Evolutionary conservation across 2,888 invertebrate species (phyloP).

Genomic region (Thecophora atra): DNA sequence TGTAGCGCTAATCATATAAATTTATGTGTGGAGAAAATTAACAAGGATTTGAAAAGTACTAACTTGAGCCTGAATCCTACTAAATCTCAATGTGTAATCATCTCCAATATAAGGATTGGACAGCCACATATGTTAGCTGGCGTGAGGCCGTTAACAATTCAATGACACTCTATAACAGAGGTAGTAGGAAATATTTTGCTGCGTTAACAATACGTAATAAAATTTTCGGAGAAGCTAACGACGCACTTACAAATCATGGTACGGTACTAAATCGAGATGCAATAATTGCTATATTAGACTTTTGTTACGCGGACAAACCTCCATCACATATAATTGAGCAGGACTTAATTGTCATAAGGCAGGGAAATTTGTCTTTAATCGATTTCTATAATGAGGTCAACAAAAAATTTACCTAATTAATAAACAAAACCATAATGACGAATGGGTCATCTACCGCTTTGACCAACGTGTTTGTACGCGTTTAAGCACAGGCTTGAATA

Average conservation of each 20-base stretch:
- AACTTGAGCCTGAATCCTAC: no score
- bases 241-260: slow-evolving; percentile 33
- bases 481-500: slow-evolving; percentile 13
- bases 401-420: not conserved
- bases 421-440: slow-evolving; percentile 16
- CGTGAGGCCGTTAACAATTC: slow-evolving; percentile 35
- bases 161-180: slow-evolving; percentile 24
- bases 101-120: no score
- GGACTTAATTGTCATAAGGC: slow-evolving; percentile 36
- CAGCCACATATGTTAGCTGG: slow-evolving; percentile 40
- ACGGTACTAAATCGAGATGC: slow-evolving; percentile 40
- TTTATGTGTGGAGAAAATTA: no score
- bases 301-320: slow-evolving; percentile 39
- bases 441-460: not conserved
- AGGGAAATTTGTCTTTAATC: slow-evolving; percentile 30
- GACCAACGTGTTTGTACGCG: not conserved
- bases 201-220: slow-evolving; percentile 38
- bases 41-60: no score
- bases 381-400: slow-evolving; percentile 7
- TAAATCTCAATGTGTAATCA: no score
- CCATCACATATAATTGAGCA: slow-evolving; percentile 38
- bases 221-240: slow-evolving; percentile 16
- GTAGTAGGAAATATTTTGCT: slow-evolving; percentile 33
- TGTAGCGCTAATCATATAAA: no score
- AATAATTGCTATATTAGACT: slow-evolving; percentile 37